These are phyloP conservation scores for Colletes latitarsis DNA, from an alignment of 1,140 invertebrate species.

Conservation along the genomic window DNA sequence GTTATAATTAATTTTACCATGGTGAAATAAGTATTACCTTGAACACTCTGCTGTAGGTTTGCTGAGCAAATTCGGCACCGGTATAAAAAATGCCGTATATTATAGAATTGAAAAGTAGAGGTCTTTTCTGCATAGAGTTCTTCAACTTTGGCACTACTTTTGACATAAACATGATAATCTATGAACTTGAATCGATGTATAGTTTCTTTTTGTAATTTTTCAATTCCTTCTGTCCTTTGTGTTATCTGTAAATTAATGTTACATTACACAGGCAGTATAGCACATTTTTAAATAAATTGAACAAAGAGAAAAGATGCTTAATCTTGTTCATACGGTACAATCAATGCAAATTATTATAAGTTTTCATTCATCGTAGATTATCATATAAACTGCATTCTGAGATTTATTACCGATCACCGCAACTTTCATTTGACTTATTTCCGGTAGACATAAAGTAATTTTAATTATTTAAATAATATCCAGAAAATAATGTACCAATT, in stretches of 20 bases:
- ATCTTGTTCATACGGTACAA: no score
- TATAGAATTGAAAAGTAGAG: slow-evolving; percentile 87
- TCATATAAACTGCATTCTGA: no score
- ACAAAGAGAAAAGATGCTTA: no score
- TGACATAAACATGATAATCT: slow-evolving; percentile 50
- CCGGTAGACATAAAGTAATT: background rate
- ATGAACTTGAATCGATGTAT: background rate
- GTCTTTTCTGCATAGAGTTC: slow-evolving; percentile 79
- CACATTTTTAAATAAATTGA: no score
- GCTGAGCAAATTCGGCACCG: slow-evolving; percentile 89
- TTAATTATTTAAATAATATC: no score
- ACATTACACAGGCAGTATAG: background rate
- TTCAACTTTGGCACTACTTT: slow-evolving; percentile 35
- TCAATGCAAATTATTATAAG: no score
- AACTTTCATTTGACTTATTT: background rate
- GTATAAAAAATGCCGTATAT: slow-evolving; percentile 90
- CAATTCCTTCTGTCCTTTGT: no score
- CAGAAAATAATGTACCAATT: background rate
- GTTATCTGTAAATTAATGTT: slow-evolving; percentile 24
- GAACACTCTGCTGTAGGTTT: slow-evolving; percentile 82
- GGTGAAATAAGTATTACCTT: slow-evolving; percentile 53
- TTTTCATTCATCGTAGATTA: no score
- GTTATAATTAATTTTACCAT: background rate
- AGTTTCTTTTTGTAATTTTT: background rate
- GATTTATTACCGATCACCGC: background rate